Conservation (phyloP, 2,797 vertebrate species). For the Acanthiza pusilla region DNA sequence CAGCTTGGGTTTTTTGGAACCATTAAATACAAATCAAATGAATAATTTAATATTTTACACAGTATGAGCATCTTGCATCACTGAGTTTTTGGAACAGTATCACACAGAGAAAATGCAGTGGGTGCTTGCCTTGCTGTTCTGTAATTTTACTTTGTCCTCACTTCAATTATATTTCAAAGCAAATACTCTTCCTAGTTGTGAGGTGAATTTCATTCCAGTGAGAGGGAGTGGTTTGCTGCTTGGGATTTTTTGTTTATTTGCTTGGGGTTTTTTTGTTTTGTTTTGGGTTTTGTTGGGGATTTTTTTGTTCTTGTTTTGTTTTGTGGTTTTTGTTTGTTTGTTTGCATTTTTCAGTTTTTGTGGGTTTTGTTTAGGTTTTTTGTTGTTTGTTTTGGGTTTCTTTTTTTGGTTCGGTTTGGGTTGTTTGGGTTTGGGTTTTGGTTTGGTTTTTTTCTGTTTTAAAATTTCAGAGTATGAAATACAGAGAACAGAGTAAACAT, state of each 20-base stretch:
- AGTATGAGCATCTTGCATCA: slow-evolving; percentile 43
- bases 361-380: background rate
- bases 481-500: background rate
- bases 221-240: background rate
- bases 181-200: background rate
- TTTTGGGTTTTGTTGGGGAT: background rate
- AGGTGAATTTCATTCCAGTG: background rate
- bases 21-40: slow-evolving; percentile 50
- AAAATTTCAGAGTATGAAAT: background rate
- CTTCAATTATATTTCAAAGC: slow-evolving; percentile 1
- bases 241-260: background rate
- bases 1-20: slow-evolving; percentile 8
- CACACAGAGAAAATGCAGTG: slow-evolving; percentile 9
- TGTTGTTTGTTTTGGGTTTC: background rate
- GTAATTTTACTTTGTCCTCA: slow-evolving; percentile 28
- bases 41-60: slow-evolving; percentile 60
- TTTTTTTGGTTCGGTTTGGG: no score
- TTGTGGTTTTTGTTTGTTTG: background rate
- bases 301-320: background rate
- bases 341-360: no score
- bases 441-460: background rate
- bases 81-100: slow-evolving; percentile 54
- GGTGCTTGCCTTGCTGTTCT: slow-evolving; percentile 44
- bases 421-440: no score
- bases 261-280: background rate